phyloP scores from a whole-genome alignment of 2,113 vertebrate genomes.

The Phrynosoma blainvillii region DNA sequence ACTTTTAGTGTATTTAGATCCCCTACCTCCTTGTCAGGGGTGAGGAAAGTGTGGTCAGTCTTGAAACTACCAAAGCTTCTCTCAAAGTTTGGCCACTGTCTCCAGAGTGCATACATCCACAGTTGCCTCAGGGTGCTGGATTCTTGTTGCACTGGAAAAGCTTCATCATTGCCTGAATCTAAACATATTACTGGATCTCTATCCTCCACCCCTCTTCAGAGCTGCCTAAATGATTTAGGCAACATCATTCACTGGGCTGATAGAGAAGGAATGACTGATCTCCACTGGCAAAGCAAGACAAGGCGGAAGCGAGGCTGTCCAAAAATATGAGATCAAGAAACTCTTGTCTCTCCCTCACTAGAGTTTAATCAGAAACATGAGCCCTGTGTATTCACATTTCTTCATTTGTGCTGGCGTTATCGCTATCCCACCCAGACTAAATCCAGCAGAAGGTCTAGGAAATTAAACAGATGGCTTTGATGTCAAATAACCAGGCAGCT shows the following conservation, averaged over 20 bases:
- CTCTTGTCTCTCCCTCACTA: slow-evolving; percentile 7
- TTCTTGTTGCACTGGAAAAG: neutral
- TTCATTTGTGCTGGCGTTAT: slow-evolving; percentile 21
- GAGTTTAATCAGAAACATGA: neutral
- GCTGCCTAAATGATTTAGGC: neutral
- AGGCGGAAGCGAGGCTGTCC: rapidly evolving
- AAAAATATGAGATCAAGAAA: slow-evolving; percentile 28
- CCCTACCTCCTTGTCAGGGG: too few species aligned
- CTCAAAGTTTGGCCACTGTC: too few species aligned
- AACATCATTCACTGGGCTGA: neutral
- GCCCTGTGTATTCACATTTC: rapidly evolving
- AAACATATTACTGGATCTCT: neutral
- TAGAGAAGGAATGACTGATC: slow-evolving; percentile 3
- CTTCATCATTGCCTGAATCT: neutral
- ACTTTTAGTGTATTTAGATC: too few species aligned
- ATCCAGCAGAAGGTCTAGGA: slow-evolving; percentile 45
- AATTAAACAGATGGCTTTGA: slow-evolving; percentile 28
- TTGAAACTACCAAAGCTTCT: too few species aligned
- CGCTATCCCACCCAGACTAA: slow-evolving; percentile 35
- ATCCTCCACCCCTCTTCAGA: neutral
- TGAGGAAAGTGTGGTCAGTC: too few species aligned
- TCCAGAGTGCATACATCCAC: neutral
- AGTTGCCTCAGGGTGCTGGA: neutral
- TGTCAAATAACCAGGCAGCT: slow-evolving; percentile 45
- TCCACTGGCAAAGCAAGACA: neutral